Percentiles rank a stretch among this genome's conserved stretches.
Evolutionary conservation across 2,888 invertebrate species (phyloP).

Genomic region (Papilio gigon): DNA sequence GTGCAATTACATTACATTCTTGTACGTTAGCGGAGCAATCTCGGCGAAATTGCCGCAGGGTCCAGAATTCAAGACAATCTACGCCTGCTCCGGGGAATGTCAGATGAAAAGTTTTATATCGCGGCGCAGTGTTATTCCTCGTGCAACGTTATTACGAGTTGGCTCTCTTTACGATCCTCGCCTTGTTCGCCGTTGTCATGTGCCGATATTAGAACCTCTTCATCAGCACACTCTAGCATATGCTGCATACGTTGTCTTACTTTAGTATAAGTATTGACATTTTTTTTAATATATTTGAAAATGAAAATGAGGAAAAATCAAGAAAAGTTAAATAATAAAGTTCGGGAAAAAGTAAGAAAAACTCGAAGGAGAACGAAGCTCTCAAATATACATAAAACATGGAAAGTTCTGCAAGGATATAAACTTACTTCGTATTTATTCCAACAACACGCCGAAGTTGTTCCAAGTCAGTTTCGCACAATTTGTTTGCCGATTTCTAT

Average conservation of each 20-base stretch:
- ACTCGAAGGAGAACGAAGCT: background rate
- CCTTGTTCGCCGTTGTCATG: background rate
- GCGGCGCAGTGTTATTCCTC: conserved; percentile 38
- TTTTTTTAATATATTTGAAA: no score
- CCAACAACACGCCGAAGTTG: conserved; percentile 20
- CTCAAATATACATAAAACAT: conserved; percentile 16
- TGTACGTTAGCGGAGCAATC: conserved; percentile 71
- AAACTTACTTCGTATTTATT: conserved; percentile 21
- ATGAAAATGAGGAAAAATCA: background rate
- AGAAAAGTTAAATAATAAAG: background rate
- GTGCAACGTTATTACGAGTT: conserved; percentile 26
- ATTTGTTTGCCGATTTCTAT: background rate
- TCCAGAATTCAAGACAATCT: conserved; percentile 58
- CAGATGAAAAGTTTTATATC: conserved; percentile 47
- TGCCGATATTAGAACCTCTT: no score
- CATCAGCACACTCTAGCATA: no score
- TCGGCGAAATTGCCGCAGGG: conserved; percentile 65
- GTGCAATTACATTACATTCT: conserved; percentile 75
- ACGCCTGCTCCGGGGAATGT: conserved; percentile 48
- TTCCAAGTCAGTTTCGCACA: conserved; percentile 1
- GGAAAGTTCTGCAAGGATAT: conserved; percentile 12
- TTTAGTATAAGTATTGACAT: no score
- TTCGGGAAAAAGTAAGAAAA: conserved; percentile 6
- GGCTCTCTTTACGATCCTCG: conserved; percentile 12
- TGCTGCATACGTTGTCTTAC: no score